Evolutionary conservation across 2,888 invertebrate genomes (phyloP).

Genomic region (Habrosyne pyritoides): DNA sequence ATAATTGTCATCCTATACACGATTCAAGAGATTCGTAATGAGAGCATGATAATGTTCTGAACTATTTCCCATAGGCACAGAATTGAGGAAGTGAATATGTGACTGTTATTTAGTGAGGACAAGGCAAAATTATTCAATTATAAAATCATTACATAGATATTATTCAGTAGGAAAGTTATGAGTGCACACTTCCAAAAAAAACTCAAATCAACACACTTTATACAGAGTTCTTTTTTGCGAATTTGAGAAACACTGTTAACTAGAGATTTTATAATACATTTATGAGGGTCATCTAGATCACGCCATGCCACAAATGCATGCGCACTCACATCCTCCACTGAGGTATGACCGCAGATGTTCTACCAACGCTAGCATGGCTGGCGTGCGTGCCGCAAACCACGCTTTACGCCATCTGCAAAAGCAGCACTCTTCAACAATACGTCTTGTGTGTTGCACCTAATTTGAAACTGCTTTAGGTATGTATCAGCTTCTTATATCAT

Average conservation of each 20-base stretch:
- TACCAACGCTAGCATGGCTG: slow-evolving; percentile 82
- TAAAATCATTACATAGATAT: background rate
- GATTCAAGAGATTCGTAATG: too few relatives aligned
- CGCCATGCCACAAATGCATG: slow-evolving; percentile 58
- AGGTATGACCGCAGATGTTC: slow-evolving; percentile 81
- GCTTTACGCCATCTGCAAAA: slow-evolving; percentile 80
- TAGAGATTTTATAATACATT: background rate
- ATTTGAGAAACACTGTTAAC: background rate
- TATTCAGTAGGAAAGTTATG: background rate
- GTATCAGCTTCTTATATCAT: background rate
- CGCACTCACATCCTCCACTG: slow-evolving; percentile 81
- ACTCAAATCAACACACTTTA: background rate
- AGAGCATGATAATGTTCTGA: too few relatives aligned
- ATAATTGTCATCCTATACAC: too few relatives aligned
- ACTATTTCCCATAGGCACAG: background rate
- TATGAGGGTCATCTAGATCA: slow-evolving; percentile 34
- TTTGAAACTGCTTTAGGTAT: slow-evolving; percentile 5
- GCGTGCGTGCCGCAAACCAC: slow-evolving; percentile 71
- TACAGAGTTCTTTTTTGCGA: background rate
- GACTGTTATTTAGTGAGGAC: background rate
- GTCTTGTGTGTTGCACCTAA: slow-evolving; percentile 13
- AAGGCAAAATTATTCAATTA: background rate
- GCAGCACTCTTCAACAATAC: slow-evolving; percentile 59
- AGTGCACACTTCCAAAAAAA: background rate
- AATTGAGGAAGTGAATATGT: background rate